Evolutionary conservation across 1,140 invertebrate species (phyloP).

Genomic region (Trichonephila clavata): DNA sequence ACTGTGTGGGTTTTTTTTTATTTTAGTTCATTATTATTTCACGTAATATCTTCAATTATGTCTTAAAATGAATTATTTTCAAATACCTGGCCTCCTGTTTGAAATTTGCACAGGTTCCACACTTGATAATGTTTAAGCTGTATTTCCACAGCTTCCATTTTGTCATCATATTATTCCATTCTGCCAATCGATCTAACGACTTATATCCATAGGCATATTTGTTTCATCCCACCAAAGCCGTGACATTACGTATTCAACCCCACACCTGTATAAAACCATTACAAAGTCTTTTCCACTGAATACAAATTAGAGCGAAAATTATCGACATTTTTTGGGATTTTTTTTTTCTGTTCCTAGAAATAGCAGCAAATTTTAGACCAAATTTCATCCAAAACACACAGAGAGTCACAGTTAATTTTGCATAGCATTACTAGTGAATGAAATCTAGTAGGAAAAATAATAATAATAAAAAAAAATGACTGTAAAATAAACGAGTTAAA

Average conservation of each 20-base stretch:
- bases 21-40: no score
- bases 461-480: slow-evolving; percentile 6
- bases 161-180: neutral
- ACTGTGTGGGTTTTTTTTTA: no score
- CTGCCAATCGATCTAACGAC: neutral
- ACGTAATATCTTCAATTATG: no score
- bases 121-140: no score
- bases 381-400: slow-evolving; percentile 47
- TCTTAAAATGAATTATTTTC: no score
- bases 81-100: no score
- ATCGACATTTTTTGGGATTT: slow-evolving; percentile 5
- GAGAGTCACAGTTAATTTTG: slow-evolving; percentile 10
- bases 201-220: slow-evolving; percentile 21
- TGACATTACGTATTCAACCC: slow-evolving; percentile 26
- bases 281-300: slow-evolving; percentile 24
- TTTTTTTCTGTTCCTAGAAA: neutral
- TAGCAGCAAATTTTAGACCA: slow-evolving; percentile 34
- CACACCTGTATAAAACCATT: slow-evolving; percentile 62
- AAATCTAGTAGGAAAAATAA: neutral
- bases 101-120: no score
- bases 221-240: neutral
- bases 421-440: slow-evolving; percentile 22
- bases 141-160: neutral
- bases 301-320: slow-evolving; percentile 56
- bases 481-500: slow-evolving; percentile 54